These are phyloP conservation scores for Epinephelus moara DNA, from an alignment of 2,113 vertebrate genomes.

Conservation along the genomic window DNA sequence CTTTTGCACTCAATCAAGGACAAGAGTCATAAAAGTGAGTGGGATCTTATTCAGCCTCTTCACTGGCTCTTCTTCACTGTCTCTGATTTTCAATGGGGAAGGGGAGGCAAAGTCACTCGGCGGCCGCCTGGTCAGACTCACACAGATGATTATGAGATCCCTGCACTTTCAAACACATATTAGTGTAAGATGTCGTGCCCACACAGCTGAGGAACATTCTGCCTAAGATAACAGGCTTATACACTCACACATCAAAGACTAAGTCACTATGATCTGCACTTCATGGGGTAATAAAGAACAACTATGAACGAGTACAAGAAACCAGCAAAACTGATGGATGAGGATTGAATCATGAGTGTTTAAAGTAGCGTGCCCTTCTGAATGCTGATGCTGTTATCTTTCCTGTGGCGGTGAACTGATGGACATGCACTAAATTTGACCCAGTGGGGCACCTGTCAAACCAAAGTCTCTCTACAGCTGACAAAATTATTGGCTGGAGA, in stretches of 20 bases:
- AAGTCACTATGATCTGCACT: not conserved
- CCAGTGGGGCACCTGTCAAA: not conserved
- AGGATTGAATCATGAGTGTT: slow-evolving; percentile 5
- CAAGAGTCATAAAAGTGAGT: not conserved
- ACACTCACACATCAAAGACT: slow-evolving; percentile 19
- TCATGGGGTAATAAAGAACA: slow-evolving; percentile 14
- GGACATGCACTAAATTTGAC: not conserved
- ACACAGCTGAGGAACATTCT: slow-evolving; percentile 19
- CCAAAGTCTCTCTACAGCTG: not conserved
- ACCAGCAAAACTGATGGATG: slow-evolving; percentile 11
- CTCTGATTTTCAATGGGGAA: slow-evolving; percentile 32
- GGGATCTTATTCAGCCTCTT: slow-evolving; percentile 31
- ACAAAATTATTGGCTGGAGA: no score
- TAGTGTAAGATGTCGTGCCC: slow-evolving; percentile 8
- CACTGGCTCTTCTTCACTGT: slow-evolving; percentile 5
- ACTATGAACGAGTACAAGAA: not conserved
- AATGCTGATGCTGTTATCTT: not conserved
- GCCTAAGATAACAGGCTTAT: slow-evolving; percentile 9
- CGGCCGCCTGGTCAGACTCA: not conserved
- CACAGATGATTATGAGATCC: slow-evolving; percentile 12
- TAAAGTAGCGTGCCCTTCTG: not conserved
- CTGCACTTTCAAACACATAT: slow-evolving; percentile 26
- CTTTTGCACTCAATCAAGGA: not conserved
- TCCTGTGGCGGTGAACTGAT: not conserved
- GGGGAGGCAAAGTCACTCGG: slow-evolving; percentile 23